Percentiles rank a stretch among this genome's conserved stretches.
Conservation (phyloP, 53 echinoderm and acorn worm genomes). For the Echinarachnius parma region DNA sequence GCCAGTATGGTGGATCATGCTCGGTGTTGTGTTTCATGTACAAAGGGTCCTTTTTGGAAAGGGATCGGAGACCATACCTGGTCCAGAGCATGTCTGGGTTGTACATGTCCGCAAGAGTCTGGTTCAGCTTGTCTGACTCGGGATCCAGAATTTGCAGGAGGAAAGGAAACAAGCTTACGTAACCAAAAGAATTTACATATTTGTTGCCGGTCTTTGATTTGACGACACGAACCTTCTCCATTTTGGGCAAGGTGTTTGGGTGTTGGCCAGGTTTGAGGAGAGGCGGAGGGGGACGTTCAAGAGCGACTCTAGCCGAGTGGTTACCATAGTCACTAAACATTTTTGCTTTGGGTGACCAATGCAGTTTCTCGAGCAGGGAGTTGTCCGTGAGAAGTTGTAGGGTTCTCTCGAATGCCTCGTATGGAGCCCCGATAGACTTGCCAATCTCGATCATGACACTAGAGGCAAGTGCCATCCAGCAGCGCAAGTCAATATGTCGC, state of each 20-base stretch:
- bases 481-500: conserved; percentile 86
- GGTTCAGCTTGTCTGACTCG: conserved; percentile 67
- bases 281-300: conserved; percentile 55
- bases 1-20: conserved; percentile 98
- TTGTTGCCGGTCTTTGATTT: conserved; percentile 61
- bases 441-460: conserved; percentile 92
- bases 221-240: conserved; percentile 58
- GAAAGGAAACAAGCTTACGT: conserved; percentile 96
- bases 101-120: conserved; percentile 69
- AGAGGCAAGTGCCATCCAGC: conserved; percentile 96
- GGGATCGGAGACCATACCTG: conserved; percentile 80
- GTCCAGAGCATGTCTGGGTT: conserved; percentile 87
- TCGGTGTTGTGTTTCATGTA: conserved; percentile 96
- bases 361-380: conserved; percentile 69
- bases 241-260: conserved; percentile 29
- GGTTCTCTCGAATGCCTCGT: conserved; percentile 55
- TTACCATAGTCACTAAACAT: conserved; percentile 94
- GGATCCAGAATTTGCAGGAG: conserved; percentile 81
- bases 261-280: conserved; percentile 73
- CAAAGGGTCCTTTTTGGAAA: conserved; percentile 88
- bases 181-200: conserved; percentile 83
- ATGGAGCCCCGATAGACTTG: conserved; percentile 63
- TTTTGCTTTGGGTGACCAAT: conserved; percentile 85
- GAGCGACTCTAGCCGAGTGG: conserved; percentile 62
- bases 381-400: conserved; percentile 69